Conservation (phyloP, 2,888 invertebrate genomes). For the Drosophila peninsularis region DNA sequence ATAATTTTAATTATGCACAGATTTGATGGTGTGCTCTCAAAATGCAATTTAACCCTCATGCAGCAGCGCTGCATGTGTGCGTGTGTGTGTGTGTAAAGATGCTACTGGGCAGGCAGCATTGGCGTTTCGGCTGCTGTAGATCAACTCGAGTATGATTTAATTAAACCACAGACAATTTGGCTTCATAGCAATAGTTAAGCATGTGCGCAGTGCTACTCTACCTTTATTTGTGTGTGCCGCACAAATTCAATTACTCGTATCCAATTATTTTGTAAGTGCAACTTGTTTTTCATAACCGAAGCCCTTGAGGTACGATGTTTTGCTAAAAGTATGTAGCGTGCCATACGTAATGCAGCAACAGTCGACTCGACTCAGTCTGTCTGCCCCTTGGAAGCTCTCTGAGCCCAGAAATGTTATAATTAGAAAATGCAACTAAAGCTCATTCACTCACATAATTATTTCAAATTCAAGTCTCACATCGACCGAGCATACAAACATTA, state of each 20-base stretch:
- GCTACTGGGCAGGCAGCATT: slow-evolving; percentile 3
- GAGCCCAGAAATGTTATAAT: not conserved
- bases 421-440: not conserved
- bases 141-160: slow-evolving; percentile 62
- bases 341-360: not conserved
- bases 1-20: slow-evolving; percentile 68
- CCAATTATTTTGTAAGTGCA: slow-evolving; percentile 16
- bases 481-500: too few species aligned
- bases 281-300: not conserved
- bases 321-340: not conserved
- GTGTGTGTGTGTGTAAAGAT: not conserved
- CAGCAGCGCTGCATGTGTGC: not conserved
- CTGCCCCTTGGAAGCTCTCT: not conserved
- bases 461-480: too few species aligned
- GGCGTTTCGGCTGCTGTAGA: slow-evolving; percentile 39
- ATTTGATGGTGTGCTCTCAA: slow-evolving; percentile 37
- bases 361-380: too few species aligned
- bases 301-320: not conserved
- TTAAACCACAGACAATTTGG: slow-evolving; percentile 42
- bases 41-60: slow-evolving; percentile 12
- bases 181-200: slow-evolving; percentile 9
- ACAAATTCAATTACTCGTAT: slow-evolving; percentile 16
- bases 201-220: slow-evolving; percentile 11
- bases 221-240: not conserved
- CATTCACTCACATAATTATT: not conserved